A percentile compares a stretch with the other conserved stretches of the same genome.
These are phyloP conservation scores for Polydrusus cervinus DNA, from an alignment of 2,888 invertebrate genomes.

Conservation along the genomic window DNA sequence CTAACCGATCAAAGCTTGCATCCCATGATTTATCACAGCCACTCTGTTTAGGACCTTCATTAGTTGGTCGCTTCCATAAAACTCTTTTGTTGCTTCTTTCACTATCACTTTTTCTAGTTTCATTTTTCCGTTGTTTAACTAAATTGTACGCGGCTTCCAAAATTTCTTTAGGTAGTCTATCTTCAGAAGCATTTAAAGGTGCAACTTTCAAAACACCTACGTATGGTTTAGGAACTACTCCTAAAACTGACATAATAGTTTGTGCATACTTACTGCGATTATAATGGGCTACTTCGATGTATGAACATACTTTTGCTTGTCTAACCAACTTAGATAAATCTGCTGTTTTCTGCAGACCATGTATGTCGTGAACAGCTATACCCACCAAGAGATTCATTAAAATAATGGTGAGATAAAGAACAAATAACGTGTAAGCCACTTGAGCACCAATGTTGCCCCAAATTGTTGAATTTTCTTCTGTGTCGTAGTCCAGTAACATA, in stretches of 20 bases:
- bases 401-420: conserved; percentile 88
- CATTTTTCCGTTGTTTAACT: conserved; percentile 82
- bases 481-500: conserved; percentile 82
- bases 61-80: conserved; percentile 70
- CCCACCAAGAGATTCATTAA: conserved; percentile 90
- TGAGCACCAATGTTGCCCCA: conserved; percentile 86
- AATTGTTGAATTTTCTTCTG: conserved; percentile 81
- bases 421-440: conserved; percentile 85
- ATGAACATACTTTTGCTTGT: conserved; percentile 89
- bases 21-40: conserved; percentile 69
- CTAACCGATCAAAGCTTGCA: conserved; percentile 72
- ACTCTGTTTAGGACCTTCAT: conserved; percentile 3
- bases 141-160: conserved; percentile 87
- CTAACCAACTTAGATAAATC: conserved; percentile 87
- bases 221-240: conserved; percentile 87
- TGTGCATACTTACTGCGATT: conserved; percentile 86
- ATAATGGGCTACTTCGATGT: conserved; percentile 87
- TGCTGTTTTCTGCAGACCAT: conserved; percentile 89
- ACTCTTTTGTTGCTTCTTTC: conserved; percentile 77
- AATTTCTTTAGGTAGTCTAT: conserved; percentile 84
- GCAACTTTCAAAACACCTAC: conserved; percentile 87
- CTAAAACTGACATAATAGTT: conserved; percentile 81
- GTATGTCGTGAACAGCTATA: conserved; percentile 91
- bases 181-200: conserved; percentile 88
- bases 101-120: conserved; percentile 16